Evolutionary conservation across 1,140 invertebrate species (phyloP), one percentile per base, ranked within the genome.

Genomic region (Conopomorpha cramerella): DNA sequence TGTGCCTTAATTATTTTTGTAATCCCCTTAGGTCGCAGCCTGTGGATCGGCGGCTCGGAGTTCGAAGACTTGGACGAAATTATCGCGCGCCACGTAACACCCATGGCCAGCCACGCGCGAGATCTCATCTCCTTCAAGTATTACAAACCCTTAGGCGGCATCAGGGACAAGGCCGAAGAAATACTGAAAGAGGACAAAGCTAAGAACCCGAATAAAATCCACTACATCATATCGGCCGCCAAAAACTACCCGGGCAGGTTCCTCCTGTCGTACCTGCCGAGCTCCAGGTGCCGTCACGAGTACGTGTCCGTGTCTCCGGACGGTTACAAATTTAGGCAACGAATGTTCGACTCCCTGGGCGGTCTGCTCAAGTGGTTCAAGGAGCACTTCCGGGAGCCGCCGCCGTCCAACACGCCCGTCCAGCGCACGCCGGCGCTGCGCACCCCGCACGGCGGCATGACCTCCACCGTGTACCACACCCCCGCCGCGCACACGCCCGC

Each of bases 11-110:
- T 12, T 18, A 7, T 43, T 34, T 46, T 32, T 29, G 8, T 12
- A 46, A 34, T 30, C 34, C 25, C 34, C 36, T 7, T 38, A 78
- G 77, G 77, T 50, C 72, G 73, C 37, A 88, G 87, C 29, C 74
- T 99, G 0, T 90, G 87, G 85, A 97, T 98, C 43, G 88, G 87
- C 8, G 86, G 82, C 36, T 91, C 92, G 55, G 92, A 96, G 55
- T 99, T 96, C 77, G 97, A 99, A 81, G 97, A 99, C 78, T 74
- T 99, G 10, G 97, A 99, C 77, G 97, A 99, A 88, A 99, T 99
- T 30, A 93, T 99, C 23, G 96, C 96, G 0, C 84, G 96, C 8
- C 86, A 97, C 70, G 88, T 99, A 3, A 95, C 92, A 45, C 97
- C 96, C 0, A 97, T 99, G 94, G 95, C 96, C 2, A 82, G 86